These are phyloP conservation scores for Indicator maculatus DNA, from an alignment of 2,113 vertebrate species.

Conservation along the genomic window DNA sequence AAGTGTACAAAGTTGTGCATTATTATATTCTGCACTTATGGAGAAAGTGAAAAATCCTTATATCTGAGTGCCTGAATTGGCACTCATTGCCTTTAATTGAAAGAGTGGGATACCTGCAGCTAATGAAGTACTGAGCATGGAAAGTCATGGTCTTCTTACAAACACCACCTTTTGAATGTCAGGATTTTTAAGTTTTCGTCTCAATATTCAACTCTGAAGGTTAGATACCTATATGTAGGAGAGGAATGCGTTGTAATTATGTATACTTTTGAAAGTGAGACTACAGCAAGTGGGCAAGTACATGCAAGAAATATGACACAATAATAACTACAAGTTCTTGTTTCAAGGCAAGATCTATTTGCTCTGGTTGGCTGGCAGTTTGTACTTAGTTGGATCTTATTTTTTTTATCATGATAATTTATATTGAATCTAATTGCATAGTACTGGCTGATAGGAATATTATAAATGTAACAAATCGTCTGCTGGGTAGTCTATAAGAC, in stretches of 20 bases:
- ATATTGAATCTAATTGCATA: conserved; percentile 11
- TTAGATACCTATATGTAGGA: not conserved
- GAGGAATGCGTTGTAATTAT: not conserved
- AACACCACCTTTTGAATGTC: not conserved
- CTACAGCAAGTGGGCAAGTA: not conserved
- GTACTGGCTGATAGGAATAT: not conserved
- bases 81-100: fast-evolving
- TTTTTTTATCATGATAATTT: conserved; percentile 17
- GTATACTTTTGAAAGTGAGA: not conserved
- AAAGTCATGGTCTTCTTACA: not conserved
- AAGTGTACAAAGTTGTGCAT: not conserved
- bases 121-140: not conserved
- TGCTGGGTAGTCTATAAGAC: not conserved
- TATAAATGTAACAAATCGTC: conserved; percentile 28
- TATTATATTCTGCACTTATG: not conserved
- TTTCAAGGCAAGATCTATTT: not conserved
- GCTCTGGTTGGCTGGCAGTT: not conserved
- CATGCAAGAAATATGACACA: not conserved
- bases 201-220: not conserved
- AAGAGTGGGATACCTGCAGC: not conserved
- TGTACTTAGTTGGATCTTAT: not conserved
- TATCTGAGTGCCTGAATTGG: not conserved
- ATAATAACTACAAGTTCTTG: not conserved
- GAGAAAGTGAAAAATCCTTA: no score
- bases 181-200: not conserved